These are phyloP conservation scores for Sinopyrophorus schimmeli DNA, from an alignment of 2,888 invertebrate genomes.

Conservation along the genomic window DNA sequence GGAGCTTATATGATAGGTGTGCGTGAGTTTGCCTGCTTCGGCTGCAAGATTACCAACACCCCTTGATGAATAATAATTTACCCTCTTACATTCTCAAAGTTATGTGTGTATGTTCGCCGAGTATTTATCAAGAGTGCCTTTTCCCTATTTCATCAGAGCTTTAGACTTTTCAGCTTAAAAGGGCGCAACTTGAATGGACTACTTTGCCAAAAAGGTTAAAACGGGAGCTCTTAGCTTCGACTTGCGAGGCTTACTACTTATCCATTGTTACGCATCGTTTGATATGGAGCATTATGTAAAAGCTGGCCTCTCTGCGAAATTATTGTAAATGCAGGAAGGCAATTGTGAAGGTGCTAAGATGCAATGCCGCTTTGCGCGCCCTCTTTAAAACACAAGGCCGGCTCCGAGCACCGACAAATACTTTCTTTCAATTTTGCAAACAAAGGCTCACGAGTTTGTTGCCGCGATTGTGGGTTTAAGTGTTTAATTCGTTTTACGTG, in stretches of 20 bases:
- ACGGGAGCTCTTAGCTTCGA: constrained; percentile 23
- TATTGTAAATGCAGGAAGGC: constrained; percentile 11
- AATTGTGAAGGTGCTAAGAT: constrained; percentile 11
- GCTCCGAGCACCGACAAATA: no score
- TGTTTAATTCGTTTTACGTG: no score
- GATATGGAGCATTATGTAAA: constrained; percentile 27
- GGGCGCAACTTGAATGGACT: constrained; percentile 27
- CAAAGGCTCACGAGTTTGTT: no score
- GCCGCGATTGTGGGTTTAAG: no score
- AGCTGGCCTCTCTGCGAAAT: constrained; percentile 22
- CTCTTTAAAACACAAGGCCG: no score
- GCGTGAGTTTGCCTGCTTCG: constrained; percentile 35
- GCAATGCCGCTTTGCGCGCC: no score
- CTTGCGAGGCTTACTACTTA: constrained; percentile 29
- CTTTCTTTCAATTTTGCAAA: no score
- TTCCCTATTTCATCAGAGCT: constrained; percentile 26
- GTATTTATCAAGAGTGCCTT: constrained; percentile 29
- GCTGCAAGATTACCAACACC: constrained; percentile 40
- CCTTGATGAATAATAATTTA: constrained; percentile 42
- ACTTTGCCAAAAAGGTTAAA: constrained; percentile 27
- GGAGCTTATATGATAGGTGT: constrained; percentile 32
- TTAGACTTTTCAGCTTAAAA: constrained; percentile 22
- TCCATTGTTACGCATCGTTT: constrained; percentile 31
- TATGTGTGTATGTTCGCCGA: constrained; percentile 20
- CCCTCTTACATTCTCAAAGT: constrained; percentile 23